These are phyloP conservation scores for Hydrotaea diabolus DNA, from an alignment of 2,888 invertebrate genomes.

Conservation along the genomic window DNA sequence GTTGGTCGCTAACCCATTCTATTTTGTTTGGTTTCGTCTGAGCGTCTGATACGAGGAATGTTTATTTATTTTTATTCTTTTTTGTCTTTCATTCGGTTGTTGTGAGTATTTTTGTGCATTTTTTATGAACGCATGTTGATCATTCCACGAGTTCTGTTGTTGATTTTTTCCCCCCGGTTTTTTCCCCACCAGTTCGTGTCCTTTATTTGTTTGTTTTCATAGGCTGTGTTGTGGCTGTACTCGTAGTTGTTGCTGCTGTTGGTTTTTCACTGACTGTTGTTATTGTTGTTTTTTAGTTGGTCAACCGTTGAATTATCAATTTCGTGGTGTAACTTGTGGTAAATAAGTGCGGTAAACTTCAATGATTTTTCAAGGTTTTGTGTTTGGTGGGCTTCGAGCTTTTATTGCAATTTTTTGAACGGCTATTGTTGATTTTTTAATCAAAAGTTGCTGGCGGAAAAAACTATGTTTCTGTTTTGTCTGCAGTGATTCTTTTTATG, in stretches of 20 bases:
- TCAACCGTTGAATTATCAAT: conserved; percentile 80
- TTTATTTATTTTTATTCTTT: not conserved
- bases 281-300: conserved; percentile 71
- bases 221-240: conserved; percentile 38
- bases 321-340: conserved; percentile 79
- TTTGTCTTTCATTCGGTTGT: no score
- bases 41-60: not conserved
- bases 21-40: not conserved
- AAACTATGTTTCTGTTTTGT: conserved; percentile 18
- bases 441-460: not conserved
- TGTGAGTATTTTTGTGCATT: not conserved
- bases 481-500: conserved; percentile 2
- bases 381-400: conserved; percentile 40
- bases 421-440: conserved; percentile 47
- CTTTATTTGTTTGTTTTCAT: conserved; percentile 59
- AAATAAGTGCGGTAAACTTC: conserved; percentile 78
- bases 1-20: not conserved
- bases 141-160: conserved; percentile 51
- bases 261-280: conserved; percentile 51
- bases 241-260: conserved; percentile 42
- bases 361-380: conserved; percentile 74
- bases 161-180: conserved; percentile 57
- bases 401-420: conserved; percentile 9
- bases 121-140: conserved; percentile 28
- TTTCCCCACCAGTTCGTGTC: conserved; percentile 70